Conservation (phyloP, 1,140 invertebrate species). For the Bombyx mori region ASM3026992v2 NC_085110.1:5713501-5714000, state of each 20-base stretch:
- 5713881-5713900: no score
- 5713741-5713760: conserved; percentile 26
- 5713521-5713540: conserved; percentile 82
- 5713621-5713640: conserved; percentile 78
- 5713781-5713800: conserved; percentile 45
- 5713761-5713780: conserved; percentile 57
- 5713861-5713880: no score
- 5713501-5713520: conserved; percentile 87
- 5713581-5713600: conserved; percentile 81
- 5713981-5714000: no score
- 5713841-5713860: no score
- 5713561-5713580: conserved; percentile 77
- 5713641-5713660: conserved; percentile 81
- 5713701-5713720: conserved; percentile 41
- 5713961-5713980: no score
- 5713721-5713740: conserved; percentile 12
- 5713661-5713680: conserved; percentile 78
- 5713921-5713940: no score
- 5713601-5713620: conserved; percentile 77
- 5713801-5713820: no score
- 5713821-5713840: no score
- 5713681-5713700: conserved; percentile 65
- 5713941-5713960: no score
- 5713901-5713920: no score
- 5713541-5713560: conserved; percentile 76